Evolutionary conservation across 92 coral and sea anemone species (phyloP), one percentile per base, ranked within the genome.

Genomic region (Palythoa heliodiscus): DNA sequence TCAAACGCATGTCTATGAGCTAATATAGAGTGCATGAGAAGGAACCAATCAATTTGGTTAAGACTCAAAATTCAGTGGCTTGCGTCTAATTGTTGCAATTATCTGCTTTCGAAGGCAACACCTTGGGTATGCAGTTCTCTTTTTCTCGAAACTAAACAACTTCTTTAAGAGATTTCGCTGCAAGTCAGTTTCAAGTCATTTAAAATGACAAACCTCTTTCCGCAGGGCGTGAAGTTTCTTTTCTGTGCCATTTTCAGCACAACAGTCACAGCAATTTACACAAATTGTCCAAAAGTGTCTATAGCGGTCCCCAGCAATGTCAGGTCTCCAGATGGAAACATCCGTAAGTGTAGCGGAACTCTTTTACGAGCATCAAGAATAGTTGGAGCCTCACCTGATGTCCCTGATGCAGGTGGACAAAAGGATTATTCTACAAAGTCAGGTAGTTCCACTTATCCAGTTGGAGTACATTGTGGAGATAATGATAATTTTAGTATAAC

Each of bases 291-390:
- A 0, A 69, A 69, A 69, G 73, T 37, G 14, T 69, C 73, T 11
- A 2, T 69, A 20, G 73, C 73, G 16, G 73, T 29, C n/a, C 73
- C 73, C 35, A 69, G 47, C 47, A 69, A 69, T 29, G 73, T 25
- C 15, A 24, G 6, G 19, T 12, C 48, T 69, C 73, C 73, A 0
- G 39, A 12, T 7, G 71, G 71, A 67, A 23, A 67, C 22, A 2
- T 14, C 37, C 73, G 73, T 7, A 25, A 69, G 17, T 25, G 73
- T 15, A 69, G 73, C 24, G 73, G 73, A 37, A 69, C 73, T 25
- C 73, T 69, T 13, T 69, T 69, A 37, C 73, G 73, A 29, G 73
- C 73, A 16, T 69, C 73, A 37, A 37, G 17, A 69, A 69, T 69
- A 69, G 7, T 69, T 24, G 47, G 47, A 8, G 35, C 40, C 19